Evolutionary conservation across 2,797 vertebrate genomes (phyloP).

Genomic region (Protosalanx chinensis): DNA sequence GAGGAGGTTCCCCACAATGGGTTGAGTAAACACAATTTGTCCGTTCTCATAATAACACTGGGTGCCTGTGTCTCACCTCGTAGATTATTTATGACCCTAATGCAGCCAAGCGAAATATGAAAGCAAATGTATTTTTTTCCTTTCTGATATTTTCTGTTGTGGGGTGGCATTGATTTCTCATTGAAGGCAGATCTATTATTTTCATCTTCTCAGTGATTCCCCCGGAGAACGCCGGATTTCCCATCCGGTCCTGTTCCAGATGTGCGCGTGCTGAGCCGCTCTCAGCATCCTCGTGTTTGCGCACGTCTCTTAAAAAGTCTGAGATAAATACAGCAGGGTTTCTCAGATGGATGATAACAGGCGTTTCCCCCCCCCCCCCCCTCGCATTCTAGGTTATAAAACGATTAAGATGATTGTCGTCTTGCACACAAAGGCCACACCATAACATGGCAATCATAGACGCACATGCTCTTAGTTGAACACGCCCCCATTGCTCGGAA

Average conservation of each 20-base stretch:
- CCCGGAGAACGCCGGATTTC: slow-evolving; percentile 1
- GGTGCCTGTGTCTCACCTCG: slow-evolving; percentile 1
- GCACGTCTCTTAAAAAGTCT: background rate
- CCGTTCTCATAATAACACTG: slow-evolving; percentile 3
- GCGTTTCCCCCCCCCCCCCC: background rate
- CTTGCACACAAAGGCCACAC: slow-evolving; percentile 6
- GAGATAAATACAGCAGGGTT: background rate
- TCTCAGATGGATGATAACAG: background rate
- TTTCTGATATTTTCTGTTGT: slow-evolving; percentile 2
- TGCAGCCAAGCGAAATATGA: background rate
- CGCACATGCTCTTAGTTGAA: slow-evolving; percentile 11
- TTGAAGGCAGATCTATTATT: slow-evolving; percentile 1
- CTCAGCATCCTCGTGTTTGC: slow-evolving; percentile 16
- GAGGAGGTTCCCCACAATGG: slow-evolving; percentile 18
- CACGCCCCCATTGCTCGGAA: slow-evolving; percentile 4
- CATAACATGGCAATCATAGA: slow-evolving; percentile 12
- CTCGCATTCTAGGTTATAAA: slow-evolving; percentile 3
- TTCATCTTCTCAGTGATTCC: background rate
- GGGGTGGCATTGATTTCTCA: slow-evolving; percentile 7
- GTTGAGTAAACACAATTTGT: slow-evolving; percentile 9
- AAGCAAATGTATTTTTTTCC: background rate
- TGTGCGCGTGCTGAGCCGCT: slow-evolving; percentile 1
- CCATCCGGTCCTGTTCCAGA: slow-evolving; percentile 10
- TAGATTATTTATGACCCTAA: background rate
- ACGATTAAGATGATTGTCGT: slow-evolving; percentile 4